Conservation (phyloP, 2,888 invertebrate species). For the Archips xylosteana region DNA sequence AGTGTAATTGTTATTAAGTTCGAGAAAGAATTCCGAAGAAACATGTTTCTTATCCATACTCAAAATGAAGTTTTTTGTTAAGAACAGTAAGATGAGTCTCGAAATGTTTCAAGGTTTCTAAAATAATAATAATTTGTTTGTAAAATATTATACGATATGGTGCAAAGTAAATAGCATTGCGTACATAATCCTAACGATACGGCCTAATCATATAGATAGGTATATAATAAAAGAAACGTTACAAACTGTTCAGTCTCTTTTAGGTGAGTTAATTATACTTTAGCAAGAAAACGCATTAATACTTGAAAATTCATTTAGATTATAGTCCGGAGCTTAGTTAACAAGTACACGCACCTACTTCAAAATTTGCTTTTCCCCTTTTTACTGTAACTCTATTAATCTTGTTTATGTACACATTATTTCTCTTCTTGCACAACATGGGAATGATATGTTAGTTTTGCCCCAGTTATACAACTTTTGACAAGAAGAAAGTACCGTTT, state of each 20-base stretch:
- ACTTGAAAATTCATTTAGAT: conserved; percentile 17
- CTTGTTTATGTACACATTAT: not conserved
- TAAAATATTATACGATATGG: too few species aligned
- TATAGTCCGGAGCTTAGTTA: conserved; percentile 20
- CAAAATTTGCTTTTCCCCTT: conserved; percentile 8
- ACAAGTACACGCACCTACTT: conserved; percentile 8
- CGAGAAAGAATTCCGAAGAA: too few species aligned
- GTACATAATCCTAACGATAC: not conserved
- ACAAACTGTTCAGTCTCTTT: not conserved
- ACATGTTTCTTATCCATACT: too few species aligned
- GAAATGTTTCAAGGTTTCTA: too few species aligned
- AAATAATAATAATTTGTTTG: too few species aligned
- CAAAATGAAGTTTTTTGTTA: too few species aligned
- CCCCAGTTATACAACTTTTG: not conserved
- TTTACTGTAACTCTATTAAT: not conserved
- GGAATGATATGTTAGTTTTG: not conserved
- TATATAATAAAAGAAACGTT: not conserved
- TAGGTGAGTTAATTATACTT: not conserved
- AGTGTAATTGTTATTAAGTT: too few species aligned
- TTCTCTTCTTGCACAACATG: not conserved
- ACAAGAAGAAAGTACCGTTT: not conserved
- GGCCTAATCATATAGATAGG: too few species aligned
- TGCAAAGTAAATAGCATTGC: too few species aligned
- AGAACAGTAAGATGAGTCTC: too few species aligned
- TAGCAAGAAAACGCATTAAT: not conserved